Conservation (phyloP, 2,797 vertebrate genomes). For the Pteropus rufus region DNA sequence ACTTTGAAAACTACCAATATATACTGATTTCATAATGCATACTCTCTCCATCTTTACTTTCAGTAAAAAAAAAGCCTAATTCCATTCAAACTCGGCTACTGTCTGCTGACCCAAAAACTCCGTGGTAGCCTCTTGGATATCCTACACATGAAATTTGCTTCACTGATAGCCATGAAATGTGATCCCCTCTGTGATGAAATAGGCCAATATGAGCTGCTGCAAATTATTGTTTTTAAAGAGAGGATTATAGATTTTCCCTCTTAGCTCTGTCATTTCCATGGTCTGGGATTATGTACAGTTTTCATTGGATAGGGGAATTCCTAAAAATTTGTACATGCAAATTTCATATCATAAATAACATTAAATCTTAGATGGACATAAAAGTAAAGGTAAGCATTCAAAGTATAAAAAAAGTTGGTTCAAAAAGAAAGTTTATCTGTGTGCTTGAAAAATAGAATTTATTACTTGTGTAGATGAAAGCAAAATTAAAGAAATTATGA, state of each 20-base stretch:
- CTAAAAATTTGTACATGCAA: neutral
- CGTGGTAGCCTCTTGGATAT: neutral
- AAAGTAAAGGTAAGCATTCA: neutral
- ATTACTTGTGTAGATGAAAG: neutral
- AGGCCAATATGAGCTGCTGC: neutral
- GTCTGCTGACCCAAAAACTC: slow-evolving; percentile 1
- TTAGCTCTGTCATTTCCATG: neutral
- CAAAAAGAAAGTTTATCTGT: neutral
- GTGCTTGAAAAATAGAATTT: neutral
- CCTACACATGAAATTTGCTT: neutral
- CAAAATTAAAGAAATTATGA: neutral
- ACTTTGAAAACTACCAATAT: neutral
- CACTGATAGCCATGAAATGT: neutral
- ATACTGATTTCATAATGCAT: neutral
- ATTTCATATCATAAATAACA: neutral
- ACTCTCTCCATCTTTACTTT: neutral
- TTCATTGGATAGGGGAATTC: neutral
- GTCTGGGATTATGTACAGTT: neutral
- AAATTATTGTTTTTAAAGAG: neutral
- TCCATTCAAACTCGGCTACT: neutral
- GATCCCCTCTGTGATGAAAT: neutral
- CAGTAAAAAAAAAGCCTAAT: slow-evolving; percentile 6
- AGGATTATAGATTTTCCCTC: neutral
- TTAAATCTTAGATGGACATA: neutral
- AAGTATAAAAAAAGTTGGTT: neutral